Conservation (phyloP, 2,888 invertebrate genomes). For the Himalopsyche tibetana region DNA sequence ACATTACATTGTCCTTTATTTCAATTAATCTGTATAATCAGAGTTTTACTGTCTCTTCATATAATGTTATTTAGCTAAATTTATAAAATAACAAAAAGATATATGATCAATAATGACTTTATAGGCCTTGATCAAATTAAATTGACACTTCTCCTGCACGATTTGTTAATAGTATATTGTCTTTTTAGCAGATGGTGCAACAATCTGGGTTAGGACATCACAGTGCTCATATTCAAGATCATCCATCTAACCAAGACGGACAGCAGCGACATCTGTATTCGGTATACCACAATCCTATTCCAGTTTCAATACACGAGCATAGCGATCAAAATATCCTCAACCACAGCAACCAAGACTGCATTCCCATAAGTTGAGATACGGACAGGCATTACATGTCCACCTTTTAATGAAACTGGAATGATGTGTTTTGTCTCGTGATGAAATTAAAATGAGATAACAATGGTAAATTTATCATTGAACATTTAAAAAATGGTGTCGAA, state of each 20-base stretch:
- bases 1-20: no score
- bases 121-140: background rate
- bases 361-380: slow-evolving; percentile 63
- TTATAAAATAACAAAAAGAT: no score
- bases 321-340: slow-evolving; percentile 55
- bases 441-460: background rate
- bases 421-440: slow-evolving; percentile 15
- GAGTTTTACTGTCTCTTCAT: no score
- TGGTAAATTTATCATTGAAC: background rate
- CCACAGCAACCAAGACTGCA: slow-evolving; percentile 64
- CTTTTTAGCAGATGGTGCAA: slow-evolving; percentile 53
- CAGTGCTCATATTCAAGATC: slow-evolving; percentile 51
- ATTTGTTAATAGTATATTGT: background rate
- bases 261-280: slow-evolving; percentile 59
- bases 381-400: slow-evolving; percentile 36
- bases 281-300: slow-evolving; percentile 59
- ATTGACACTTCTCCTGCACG: no score
- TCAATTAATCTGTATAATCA: no score
- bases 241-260: slow-evolving; percentile 46
- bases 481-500: background rate
- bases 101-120: background rate
- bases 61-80: no score
- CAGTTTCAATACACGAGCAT: slow-evolving; percentile 58
- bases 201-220: slow-evolving; percentile 48
- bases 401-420: slow-evolving; percentile 37